phyloP scores from a whole-genome alignment of 2,888 invertebrate species.

The Archips crataeganus region DNA sequence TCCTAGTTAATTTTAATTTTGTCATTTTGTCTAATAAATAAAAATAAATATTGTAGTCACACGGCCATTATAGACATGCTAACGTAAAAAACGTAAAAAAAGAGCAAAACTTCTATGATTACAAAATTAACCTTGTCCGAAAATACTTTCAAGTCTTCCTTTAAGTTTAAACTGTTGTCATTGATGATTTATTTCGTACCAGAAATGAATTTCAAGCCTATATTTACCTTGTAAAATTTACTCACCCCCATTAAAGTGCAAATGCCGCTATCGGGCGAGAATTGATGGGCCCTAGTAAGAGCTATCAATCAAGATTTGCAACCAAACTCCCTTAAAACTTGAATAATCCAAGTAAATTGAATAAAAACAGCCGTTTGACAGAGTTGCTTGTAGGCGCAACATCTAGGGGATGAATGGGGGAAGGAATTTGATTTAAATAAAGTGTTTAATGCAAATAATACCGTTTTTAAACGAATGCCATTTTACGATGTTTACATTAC shows the following conservation, averaged over 20 bases:
- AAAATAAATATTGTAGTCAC: no score
- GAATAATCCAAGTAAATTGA: slow-evolving; percentile 71
- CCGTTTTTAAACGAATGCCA: background rate
- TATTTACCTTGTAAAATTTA: slow-evolving; percentile 50
- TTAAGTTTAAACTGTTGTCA: background rate
- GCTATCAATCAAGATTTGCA: slow-evolving; percentile 81
- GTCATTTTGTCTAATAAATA: no score
- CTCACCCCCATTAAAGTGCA: slow-evolving; percentile 65
- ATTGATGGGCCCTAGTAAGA: slow-evolving; percentile 72
- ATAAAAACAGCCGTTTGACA: slow-evolving; percentile 64
- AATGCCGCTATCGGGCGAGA: slow-evolving; percentile 67
- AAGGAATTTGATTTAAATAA: slow-evolving; percentile 28
- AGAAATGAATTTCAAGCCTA: slow-evolving; percentile 20
- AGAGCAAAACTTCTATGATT: no score
- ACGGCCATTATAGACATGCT: no score
- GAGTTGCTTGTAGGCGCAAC: slow-evolving; percentile 26
- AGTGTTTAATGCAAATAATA: slow-evolving; percentile 18
- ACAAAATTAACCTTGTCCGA: background rate
- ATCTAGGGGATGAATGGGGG: slow-evolving; percentile 18
- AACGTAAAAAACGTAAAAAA: no score
- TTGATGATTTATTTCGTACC: background rate
- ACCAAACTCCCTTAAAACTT: slow-evolving; percentile 66
- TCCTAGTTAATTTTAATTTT: no score
- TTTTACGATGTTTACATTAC: background rate
- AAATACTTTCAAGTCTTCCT: background rate